A percentile compares a stretch with the other conserved stretches of the same genome.
Evolutionary conservation across 2,113 vertebrate genomes (phyloP).

Genomic region (Perca fluviatilis): DNA sequence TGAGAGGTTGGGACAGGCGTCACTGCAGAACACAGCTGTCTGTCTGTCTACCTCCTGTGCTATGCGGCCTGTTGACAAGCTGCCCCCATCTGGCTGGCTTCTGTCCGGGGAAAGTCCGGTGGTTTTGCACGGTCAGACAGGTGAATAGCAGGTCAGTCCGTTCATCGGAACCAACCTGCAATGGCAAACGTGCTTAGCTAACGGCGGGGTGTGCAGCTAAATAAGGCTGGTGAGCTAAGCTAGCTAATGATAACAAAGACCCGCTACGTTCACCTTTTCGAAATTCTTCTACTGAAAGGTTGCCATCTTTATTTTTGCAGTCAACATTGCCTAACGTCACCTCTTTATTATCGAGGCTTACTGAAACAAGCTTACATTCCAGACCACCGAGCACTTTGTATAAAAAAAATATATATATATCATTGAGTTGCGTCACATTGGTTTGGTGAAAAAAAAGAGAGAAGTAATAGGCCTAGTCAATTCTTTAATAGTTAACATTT

Average conservation of each 20-base stretch:
- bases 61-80: conserved; percentile 73
- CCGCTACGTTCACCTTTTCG: conserved; percentile 62
- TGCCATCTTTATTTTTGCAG: conserved; percentile 67
- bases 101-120: conserved; percentile 51
- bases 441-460: neutral
- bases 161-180: neutral
- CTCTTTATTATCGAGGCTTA: rapidly evolving
- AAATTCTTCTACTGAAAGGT: conserved; percentile 54
- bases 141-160: conserved; percentile 31
- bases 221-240: conserved; percentile 16
- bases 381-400: neutral
- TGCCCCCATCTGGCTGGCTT: conserved; percentile 51
- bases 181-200: neutral
- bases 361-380: neutral
- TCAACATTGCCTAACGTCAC: conserved; percentile 34
- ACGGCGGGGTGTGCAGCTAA: neutral
- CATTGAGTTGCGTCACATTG: conserved; percentile 1
- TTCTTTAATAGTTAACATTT: neutral
- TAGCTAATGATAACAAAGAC: conserved; percentile 68
- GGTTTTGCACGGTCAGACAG: conserved; percentile 49
- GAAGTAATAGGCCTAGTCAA: too few relatives aligned
- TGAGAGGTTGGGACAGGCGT: conserved; percentile 30
- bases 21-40: conserved; percentile 57
- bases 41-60: conserved; percentile 53
- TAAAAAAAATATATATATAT: neutral